Evolutionary conservation across 2,113 vertebrate genomes (phyloP).

Genomic region (Columba janthina): DNA sequence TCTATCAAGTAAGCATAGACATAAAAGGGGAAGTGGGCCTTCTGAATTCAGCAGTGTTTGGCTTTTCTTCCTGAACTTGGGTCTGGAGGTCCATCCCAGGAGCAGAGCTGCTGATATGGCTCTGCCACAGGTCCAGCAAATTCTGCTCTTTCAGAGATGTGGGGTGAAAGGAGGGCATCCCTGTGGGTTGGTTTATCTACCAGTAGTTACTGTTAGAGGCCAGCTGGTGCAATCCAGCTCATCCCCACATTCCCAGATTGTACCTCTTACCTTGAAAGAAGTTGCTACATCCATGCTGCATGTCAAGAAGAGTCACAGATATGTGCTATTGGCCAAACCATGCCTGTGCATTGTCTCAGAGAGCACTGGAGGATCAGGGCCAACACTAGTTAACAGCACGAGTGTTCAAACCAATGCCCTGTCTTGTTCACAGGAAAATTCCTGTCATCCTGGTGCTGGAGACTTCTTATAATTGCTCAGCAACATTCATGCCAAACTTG

Average conservation of each 20-base stretch:
- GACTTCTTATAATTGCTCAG: not conserved
- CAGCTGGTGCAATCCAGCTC: not conserved
- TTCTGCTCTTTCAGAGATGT: not conserved
- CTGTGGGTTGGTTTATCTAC: not conserved
- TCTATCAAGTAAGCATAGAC: not conserved
- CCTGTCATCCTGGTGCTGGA: not conserved
- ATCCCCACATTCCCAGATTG: fast-evolving
- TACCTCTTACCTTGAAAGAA: not conserved
- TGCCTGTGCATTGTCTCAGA: fast-evolving
- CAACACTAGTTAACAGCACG: not conserved
- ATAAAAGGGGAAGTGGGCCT: not conserved
- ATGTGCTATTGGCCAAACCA: not conserved
- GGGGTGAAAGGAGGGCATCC: not conserved
- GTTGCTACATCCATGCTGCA: not conserved
- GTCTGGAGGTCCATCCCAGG: not conserved
- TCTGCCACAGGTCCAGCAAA: not conserved
- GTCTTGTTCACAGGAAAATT: not conserved
- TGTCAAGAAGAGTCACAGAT: not conserved
- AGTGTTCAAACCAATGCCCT: not conserved
- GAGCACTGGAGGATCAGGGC: not conserved
- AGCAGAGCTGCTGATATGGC: not conserved
- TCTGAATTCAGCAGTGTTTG: not conserved
- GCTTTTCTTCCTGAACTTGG: not conserved
- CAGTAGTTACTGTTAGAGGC: not conserved
- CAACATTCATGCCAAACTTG: not conserved